Percentiles rank a stretch among this genome's conserved stretches.
Conservation (phyloP, 30 jellyfish, hydroid and myxozoan genomes). For the Aurelia aurita region DNA sequence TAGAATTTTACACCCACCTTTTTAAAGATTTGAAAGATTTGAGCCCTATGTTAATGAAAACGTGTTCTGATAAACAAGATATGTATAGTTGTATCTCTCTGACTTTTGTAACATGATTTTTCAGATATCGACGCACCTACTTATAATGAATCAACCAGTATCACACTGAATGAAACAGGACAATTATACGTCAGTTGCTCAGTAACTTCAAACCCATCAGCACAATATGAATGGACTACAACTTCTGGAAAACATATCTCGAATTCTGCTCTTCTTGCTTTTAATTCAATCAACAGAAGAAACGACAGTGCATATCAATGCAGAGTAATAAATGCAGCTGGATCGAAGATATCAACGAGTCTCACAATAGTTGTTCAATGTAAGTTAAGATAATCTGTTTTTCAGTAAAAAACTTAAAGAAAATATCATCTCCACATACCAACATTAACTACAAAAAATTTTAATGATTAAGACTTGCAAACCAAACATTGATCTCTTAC, state of each 20-base stretch:
- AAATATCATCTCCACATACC: too few relatives aligned
- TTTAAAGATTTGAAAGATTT: too few relatives aligned
- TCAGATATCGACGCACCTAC: slow-evolving; percentile 59
- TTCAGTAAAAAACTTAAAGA: too few relatives aligned
- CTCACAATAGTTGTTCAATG: slow-evolving; percentile 54
- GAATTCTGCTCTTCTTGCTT: slow-evolving; percentile 2
- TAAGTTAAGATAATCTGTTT: slow-evolving; percentile 4
- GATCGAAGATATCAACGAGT: slow-evolving; percentile 20
- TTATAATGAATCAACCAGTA: slow-evolving; percentile 3
- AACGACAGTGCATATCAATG: slow-evolving; percentile 34
- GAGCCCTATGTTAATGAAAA: too few relatives aligned
- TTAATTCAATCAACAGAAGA: slow-evolving; percentile 15
- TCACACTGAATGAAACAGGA: not conserved
- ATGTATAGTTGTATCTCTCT: too few relatives aligned
- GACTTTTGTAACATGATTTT: too few relatives aligned
- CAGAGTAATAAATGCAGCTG: slow-evolving; percentile 31
- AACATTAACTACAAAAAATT: too few relatives aligned
- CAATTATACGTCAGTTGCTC: slow-evolving; percentile 14
- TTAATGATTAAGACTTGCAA: too few relatives aligned
- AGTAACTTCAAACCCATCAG: slow-evolving; percentile 8
- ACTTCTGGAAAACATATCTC: slow-evolving; percentile 34
- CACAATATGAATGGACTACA: slow-evolving; percentile 11
- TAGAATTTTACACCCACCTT: too few relatives aligned
- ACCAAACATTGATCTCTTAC: too few relatives aligned
- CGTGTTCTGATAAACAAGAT: too few relatives aligned